Evolutionary conservation across 2,888 invertebrate genomes (phyloP).

Genomic region (Eristalis arbustorum): DNA sequence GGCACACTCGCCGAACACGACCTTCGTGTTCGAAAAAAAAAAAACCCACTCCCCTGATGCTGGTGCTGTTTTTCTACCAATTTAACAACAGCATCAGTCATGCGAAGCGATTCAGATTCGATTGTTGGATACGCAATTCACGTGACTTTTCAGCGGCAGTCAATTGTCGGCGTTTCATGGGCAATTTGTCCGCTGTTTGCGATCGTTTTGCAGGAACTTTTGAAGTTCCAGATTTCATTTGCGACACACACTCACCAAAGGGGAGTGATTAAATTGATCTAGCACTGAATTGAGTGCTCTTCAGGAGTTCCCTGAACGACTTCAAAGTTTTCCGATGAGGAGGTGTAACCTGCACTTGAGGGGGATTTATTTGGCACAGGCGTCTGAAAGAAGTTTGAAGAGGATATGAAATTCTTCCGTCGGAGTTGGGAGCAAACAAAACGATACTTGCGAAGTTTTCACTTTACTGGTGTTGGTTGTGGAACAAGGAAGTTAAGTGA

Average conservation of each 20-base stretch:
- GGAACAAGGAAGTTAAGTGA: no score
- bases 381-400: neutral
- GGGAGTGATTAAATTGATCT: neutral
- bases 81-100: neutral
- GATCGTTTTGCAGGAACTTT: neutral
- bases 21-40: no score
- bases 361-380: neutral
- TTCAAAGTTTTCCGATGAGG: neutral
- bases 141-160: neutral
- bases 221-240: neutral
- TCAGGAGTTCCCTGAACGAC: neutral
- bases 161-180: neutral
- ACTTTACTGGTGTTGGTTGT: no score
- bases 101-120: neutral
- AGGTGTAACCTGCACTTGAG: neutral
- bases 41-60: no score
- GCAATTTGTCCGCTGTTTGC: neutral
- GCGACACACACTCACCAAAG: neutral
- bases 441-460: neutral
- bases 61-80: no score
- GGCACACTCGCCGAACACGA: no score
- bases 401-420: neutral
- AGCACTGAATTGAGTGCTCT: neutral
- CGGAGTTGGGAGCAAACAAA: neutral
- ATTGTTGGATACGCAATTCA: neutral